Evolutionary conservation across 1,140 invertebrate genomes (phyloP).

Genomic region (Neodiprion lecontei): DNA sequence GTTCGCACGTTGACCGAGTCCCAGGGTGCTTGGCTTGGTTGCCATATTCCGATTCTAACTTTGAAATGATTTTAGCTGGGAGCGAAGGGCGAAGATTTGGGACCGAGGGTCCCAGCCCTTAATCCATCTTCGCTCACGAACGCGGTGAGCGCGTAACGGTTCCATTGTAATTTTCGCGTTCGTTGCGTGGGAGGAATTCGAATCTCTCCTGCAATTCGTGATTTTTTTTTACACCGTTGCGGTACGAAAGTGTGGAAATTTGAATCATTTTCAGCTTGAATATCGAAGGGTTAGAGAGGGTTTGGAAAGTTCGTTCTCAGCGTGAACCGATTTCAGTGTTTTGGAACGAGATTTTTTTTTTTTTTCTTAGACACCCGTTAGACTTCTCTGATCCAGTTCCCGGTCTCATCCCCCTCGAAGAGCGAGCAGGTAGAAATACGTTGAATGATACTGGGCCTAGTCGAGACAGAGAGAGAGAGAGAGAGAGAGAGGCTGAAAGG

Average conservation of each 20-base stretch:
- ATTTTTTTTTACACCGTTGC: too few relatives aligned
- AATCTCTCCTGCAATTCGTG: too few relatives aligned
- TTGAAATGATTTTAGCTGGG: slow-evolving; percentile 33
- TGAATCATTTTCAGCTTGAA: too few relatives aligned
- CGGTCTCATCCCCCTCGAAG: slow-evolving; percentile 20
- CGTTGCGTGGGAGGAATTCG: too few relatives aligned
- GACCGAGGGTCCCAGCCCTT: background rate
- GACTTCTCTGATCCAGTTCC: slow-evolving; percentile 15
- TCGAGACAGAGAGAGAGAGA: background rate
- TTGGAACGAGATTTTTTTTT: background rate
- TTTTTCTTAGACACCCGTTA: background rate
- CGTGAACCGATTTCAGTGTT: too few relatives aligned
- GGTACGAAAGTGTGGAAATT: too few relatives aligned
- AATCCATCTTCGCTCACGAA: background rate
- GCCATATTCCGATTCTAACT: slow-evolving; percentile 43
- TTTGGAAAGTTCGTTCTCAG: too few relatives aligned
- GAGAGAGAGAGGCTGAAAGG: background rate
- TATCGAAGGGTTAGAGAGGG: too few relatives aligned
- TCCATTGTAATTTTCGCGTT: too few relatives aligned
- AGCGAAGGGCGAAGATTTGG: slow-evolving; percentile 11
- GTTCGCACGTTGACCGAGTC: slow-evolving; percentile 25
- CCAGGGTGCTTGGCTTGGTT: slow-evolving; percentile 26
- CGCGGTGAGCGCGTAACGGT: background rate
- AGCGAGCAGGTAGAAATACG: slow-evolving; percentile 46
- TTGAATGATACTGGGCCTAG: slow-evolving; percentile 45